Evolutionary conservation across 2,888 invertebrate species (phyloP), one percentile per base, ranked within the genome.

Genomic region (Amblyteles armatorius): DNA sequence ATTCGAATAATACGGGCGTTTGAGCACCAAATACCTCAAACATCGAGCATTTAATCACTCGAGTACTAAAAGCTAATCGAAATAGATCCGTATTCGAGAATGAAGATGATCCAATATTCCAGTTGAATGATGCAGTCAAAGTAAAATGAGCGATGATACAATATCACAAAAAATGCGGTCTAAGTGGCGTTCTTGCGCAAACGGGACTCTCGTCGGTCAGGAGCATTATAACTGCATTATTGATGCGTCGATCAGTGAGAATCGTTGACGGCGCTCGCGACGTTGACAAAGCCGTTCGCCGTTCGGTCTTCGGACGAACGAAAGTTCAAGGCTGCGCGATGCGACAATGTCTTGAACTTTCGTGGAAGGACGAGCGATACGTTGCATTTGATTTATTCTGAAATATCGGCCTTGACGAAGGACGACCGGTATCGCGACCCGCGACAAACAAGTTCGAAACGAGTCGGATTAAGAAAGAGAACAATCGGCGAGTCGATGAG

Each of bases 291-390:
- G 52, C 19, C n/a, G 36, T 19, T 71, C 50, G 19, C 55, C 19
- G 52, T 4, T 22, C 4, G 40, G 9, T 22, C 33, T 11, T 4
- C 19, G 44, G 33, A 26, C 19, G 16, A 55, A 76, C 16, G 76
- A 77, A 83, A 83, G 83, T 72, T 83, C 83, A 83, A 83, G 83
- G 79, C 79, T 52, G 52, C 44, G 13, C 3, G 13, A 44, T 71
- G 50, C 50, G 48, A 33, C 76, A 19, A 52, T 19, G 52, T 71
- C 83, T 79, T 74, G 83, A 74, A 79, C 73, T 71, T 76, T 76
- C 65, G 40, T 50, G 50, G 65, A 57, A 80, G 22, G 26, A 19
- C 55, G 0, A 29, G 57, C 65, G 44, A 52, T 52, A 50, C 48
- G 57, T 63, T 26, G 63, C 26, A 52, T 63, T 79, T 44, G 3